phyloP scores from a whole-genome alignment of 2,888 invertebrate genomes.

The Ligdia adustata region DNA sequence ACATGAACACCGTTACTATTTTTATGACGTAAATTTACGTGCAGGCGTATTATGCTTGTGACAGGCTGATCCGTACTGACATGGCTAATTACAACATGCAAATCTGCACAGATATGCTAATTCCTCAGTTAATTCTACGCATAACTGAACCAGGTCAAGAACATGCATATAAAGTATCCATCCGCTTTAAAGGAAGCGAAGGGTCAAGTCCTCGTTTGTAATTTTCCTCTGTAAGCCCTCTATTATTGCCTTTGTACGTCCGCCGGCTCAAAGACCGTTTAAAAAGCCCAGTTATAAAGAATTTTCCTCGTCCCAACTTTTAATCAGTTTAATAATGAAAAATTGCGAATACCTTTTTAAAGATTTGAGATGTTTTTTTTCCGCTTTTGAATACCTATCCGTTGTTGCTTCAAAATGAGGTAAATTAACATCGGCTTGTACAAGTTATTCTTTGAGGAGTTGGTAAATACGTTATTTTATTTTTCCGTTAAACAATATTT shows the following conservation, averaged over 20 bases:
- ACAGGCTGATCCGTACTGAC: slow-evolving; percentile 11
- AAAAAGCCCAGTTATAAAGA: slow-evolving; percentile 51
- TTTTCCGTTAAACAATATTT: neutral
- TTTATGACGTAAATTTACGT: slow-evolving; percentile 2
- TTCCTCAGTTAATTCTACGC: slow-evolving; percentile 19
- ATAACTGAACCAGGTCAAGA: slow-evolving; percentile 30
- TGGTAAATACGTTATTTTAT: neutral
- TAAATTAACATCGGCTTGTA: neutral
- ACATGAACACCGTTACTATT: slow-evolving; percentile 6
- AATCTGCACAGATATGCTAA: slow-evolving; percentile 31
- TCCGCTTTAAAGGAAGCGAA: slow-evolving; percentile 25
- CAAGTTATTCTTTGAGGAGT: too few species aligned
- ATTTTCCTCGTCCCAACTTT: slow-evolving; percentile 41
- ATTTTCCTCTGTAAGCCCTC: slow-evolving; percentile 42
- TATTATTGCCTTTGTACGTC: slow-evolving; percentile 49
- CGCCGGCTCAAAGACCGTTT: slow-evolving; percentile 44
- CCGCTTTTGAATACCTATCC: slow-evolving; percentile 12
- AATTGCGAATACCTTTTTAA: slow-evolving; percentile 25
- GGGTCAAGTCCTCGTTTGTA: slow-evolving; percentile 38
- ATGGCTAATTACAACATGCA: slow-evolving; percentile 22
- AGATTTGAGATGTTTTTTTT: slow-evolving; percentile 20
- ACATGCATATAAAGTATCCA: slow-evolving; percentile 30
- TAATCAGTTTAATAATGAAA: slow-evolving; percentile 34
- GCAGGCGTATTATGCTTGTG: neutral
- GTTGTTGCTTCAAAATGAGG: slow-evolving; percentile 6